Base-by-base conservation (phyloP, 1,140 invertebrate genomes). In the Contarinia nasturtii region DNA sequence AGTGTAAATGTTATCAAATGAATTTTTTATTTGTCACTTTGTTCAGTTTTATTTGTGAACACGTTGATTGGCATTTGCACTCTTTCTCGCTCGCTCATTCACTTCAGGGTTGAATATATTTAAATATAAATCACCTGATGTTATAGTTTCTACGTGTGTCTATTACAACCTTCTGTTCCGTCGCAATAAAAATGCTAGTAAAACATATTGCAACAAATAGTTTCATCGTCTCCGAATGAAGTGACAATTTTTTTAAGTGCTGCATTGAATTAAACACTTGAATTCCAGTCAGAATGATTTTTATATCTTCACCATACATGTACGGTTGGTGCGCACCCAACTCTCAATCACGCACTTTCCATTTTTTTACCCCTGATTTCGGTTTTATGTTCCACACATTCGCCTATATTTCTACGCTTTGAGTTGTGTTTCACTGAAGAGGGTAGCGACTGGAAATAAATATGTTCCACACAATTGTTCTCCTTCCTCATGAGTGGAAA, bases 1-100 rank as follows among this genome's bases (percentile, higher is more conserved):
- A 58, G 57, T 52, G 22, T 8, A 12, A 15, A 40, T 15, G 38
- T 27, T 27, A 27, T 10, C 27, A 27, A 27, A 27, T 27, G 27
- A 27, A 27, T 27, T 27, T 27, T 27, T 27, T 27, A 27, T 27
- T 27, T 10, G 27, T 14, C 17, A n/a, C 36, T 38, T n/a, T 14
- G 12, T 38, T n/a, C 36, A 12, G 3, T 38, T 5, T 17, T 14
- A 5, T n/a, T n/a, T 38, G 14, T 14, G 12, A 12, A 5, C 17
- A 14, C 12, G 36, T 38, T 38, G 14, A 17, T 38, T 38, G 22
- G 12, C 12, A 33, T 33, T 33, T 47, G n/a, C n/a, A n/a, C n/a
- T n/a, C n/a, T n/a, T n/a, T n/a, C n/a, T n/a, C n/a, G n/a, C n/a
- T n/a, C n/a, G n/a, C n/a, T n/a, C n/a, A n/a, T 15, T 40, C 7